Percentiles rank a stretch among this genome's conserved stretches.
These are phyloP conservation scores for Aethina tumida DNA, from an alignment of 1,140 invertebrate genomes.

Conservation along the genomic window DNA sequence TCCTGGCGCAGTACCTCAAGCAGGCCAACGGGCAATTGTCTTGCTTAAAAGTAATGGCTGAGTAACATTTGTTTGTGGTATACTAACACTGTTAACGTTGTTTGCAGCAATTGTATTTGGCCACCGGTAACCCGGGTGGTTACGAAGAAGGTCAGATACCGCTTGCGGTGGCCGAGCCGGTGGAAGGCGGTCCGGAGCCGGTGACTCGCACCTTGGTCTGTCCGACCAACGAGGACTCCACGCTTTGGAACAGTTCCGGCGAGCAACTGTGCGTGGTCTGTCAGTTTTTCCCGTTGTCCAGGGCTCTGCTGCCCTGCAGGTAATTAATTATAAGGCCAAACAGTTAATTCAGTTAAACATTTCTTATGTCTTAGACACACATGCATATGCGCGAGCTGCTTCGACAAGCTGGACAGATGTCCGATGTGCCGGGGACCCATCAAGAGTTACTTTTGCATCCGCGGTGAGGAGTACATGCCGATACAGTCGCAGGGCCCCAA, in stretches of 20 bases:
- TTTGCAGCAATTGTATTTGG: constrained; percentile 63
- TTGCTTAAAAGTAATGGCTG: constrained; percentile 60
- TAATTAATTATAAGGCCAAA: constrained; percentile 11
- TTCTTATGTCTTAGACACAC: constrained; percentile 46
- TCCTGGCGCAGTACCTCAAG: constrained; percentile 71
- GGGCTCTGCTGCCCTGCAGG: constrained; percentile 68
- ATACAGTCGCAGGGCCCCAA: constrained; percentile 36
- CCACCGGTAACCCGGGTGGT: constrained; percentile 51
- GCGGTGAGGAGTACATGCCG: constrained; percentile 61
- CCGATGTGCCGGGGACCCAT: constrained; percentile 74
- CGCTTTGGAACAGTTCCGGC: constrained; percentile 43
- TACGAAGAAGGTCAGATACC: constrained; percentile 40
- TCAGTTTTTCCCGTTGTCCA: constrained; percentile 60
- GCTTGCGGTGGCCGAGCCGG: constrained; percentile 32
- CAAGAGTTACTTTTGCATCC: constrained; percentile 69
- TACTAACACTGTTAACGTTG: background rate
- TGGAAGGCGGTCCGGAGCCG: constrained; percentile 25
- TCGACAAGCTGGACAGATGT: constrained; percentile 63
- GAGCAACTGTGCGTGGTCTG: constrained; percentile 72
- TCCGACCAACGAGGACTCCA: constrained; percentile 25
- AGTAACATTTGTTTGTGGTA: background rate
- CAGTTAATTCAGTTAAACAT: constrained; percentile 4
- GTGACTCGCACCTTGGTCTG: constrained; percentile 37
- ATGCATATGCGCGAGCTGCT: constrained; percentile 69
- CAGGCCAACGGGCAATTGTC: constrained; percentile 71